These are phyloP conservation scores for Triplophysa siluroides DNA, from an alignment of 2,113 vertebrate genomes.

Conservation along the genomic window DNA sequence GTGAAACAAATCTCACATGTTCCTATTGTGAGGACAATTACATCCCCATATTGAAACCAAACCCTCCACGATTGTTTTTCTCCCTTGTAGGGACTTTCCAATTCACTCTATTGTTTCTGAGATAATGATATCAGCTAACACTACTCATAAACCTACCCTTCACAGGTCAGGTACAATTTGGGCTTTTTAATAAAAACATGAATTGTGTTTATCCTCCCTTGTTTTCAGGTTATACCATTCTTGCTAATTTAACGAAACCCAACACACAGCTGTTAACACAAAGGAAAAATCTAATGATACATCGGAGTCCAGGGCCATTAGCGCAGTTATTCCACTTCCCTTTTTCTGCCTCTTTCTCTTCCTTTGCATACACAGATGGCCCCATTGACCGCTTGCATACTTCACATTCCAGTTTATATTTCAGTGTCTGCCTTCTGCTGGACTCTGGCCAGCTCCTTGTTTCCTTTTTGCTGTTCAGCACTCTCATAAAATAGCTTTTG, in stretches of 20 bases:
- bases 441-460: slow-evolving; percentile 62
- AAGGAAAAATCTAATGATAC: not conserved
- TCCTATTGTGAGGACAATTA: too few relatives aligned
- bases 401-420: slow-evolving; percentile 77
- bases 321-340: not conserved
- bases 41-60: too few relatives aligned
- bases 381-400: slow-evolving; percentile 71
- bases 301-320: not conserved
- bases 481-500: slow-evolving; percentile 49
- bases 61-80: too few relatives aligned
- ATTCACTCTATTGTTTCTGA: too few relatives aligned
- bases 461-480: slow-evolving; percentile 43
- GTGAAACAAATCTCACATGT: too few relatives aligned
- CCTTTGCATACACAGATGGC: slow-evolving; percentile 57
- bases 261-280: not conserved
- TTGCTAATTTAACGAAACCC: not conserved
- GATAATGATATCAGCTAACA: too few relatives aligned
- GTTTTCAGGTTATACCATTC: not conserved
- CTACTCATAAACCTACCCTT: too few relatives aligned
- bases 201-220: too few relatives aligned
- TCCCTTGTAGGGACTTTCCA: too few relatives aligned
- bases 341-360: not conserved
- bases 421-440: slow-evolving; percentile 71
- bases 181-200: too few relatives aligned
- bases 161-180: too few relatives aligned